Evolutionary conservation across 92 coral and sea anemone genomes (phyloP).

Genomic region (Blastomussa wellsi): DNA sequence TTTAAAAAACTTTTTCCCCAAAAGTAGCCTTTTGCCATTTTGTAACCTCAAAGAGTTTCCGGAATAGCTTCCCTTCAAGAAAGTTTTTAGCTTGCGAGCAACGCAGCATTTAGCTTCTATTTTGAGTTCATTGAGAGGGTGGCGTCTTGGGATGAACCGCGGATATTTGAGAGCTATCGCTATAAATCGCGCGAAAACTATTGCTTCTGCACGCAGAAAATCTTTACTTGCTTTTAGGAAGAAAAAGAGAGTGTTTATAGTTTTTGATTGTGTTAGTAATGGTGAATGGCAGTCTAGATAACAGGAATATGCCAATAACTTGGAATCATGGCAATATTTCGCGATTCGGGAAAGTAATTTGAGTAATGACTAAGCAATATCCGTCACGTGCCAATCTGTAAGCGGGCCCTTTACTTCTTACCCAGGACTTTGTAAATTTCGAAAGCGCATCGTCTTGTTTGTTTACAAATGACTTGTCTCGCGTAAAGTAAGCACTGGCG

Average conservation of each 20-base stretch:
- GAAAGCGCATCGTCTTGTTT: not conserved
- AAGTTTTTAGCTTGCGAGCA: too few species aligned
- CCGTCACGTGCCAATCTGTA: conserved; percentile 36
- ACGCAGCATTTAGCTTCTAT: not conserved
- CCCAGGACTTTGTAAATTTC: conserved; percentile 3
- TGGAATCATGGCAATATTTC: not conserved
- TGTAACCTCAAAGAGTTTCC: too few species aligned
- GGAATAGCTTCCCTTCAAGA: too few species aligned
- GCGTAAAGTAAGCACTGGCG: conserved; percentile 9
- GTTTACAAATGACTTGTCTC: not conserved
- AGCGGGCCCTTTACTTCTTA: conserved; percentile 6
- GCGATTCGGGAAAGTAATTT: conserved; percentile 7
- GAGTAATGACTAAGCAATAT: conserved; percentile 1
- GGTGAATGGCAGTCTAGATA: not conserved
- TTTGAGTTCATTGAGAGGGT: not conserved
- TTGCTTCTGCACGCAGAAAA: not conserved
- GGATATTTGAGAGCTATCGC: not conserved
- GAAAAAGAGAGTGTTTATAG: not conserved
- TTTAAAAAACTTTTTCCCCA: too few species aligned
- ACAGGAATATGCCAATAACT: not conserved
- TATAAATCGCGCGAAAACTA: not conserved
- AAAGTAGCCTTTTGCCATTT: too few species aligned
- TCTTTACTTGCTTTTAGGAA: not conserved
- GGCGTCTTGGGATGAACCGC: too few species aligned
- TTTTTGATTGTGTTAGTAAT: not conserved